These are phyloP conservation scores for Allolobophora icterica DNA, from an alignment of 2,888 invertebrate species.

Conservation along the genomic window DNA sequence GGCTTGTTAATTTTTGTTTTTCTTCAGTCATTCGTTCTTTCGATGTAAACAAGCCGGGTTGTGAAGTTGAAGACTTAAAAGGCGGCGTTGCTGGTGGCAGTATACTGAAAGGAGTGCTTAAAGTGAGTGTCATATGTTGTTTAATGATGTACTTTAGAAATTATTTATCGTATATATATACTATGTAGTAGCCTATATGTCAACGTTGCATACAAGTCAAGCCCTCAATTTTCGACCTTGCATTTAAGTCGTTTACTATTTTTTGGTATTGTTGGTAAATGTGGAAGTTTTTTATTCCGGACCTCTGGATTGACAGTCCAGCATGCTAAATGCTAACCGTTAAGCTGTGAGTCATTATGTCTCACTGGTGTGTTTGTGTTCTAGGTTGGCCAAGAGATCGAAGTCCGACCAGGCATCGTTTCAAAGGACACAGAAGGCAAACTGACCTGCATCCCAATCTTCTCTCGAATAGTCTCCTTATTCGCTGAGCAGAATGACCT, in stretches of 20 bases:
- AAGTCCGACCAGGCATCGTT: constrained; percentile 95
- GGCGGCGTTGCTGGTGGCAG: constrained; percentile 99
- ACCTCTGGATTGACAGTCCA: not conserved
- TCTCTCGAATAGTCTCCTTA: constrained; percentile 93
- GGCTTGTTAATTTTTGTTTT: not conserved
- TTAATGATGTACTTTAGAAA: not conserved
- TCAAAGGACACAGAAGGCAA: constrained; percentile 95
- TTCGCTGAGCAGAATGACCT: constrained; percentile 97
- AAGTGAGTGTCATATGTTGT: constrained; percentile 67
- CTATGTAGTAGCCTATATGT: not conserved
- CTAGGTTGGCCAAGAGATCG: constrained; percentile 95
- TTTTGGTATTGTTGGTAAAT: too few species aligned
- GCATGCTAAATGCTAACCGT: too few species aligned
- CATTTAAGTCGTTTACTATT: too few species aligned
- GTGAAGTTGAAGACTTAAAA: constrained; percentile 95
- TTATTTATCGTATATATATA: not conserved
- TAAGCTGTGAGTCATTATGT: not conserved
- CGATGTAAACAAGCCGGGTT: constrained; percentile 99
- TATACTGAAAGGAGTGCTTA: constrained; percentile 91
- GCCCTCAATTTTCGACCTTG: too few species aligned
- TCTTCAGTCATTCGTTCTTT: constrained; percentile 77
- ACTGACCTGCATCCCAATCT: constrained; percentile 93
- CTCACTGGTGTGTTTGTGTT: not conserved
- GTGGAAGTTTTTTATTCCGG: too few species aligned
- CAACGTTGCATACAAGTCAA: not conserved